phyloP scores from a whole-genome alignment of 2,113 vertebrate species.

The Microcebus lehilahytsara region DNA sequence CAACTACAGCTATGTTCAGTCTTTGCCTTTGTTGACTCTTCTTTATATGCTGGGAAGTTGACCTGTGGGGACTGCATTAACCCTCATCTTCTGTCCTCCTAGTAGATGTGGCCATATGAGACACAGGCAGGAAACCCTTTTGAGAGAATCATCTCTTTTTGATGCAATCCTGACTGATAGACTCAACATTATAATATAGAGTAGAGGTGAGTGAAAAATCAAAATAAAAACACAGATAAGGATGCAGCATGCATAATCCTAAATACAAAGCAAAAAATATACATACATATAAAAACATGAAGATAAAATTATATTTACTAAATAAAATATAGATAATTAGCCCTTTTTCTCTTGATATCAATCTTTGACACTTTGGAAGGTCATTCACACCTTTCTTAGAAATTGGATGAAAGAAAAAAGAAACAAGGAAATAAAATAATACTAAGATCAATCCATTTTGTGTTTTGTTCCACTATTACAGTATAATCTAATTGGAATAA shows the following conservation, averaged over 20 bases:
- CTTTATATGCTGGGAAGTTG: background rate
- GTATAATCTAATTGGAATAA: background rate
- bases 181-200: background rate
- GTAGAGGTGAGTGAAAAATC: background rate
- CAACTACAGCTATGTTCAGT: background rate
- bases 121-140: background rate
- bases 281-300: too few species aligned
- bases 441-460: background rate
- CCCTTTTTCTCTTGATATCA: background rate
- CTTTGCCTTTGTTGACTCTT: background rate
- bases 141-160: background rate
- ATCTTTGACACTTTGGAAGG: background rate
- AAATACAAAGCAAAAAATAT: background rate
- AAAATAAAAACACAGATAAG: background rate
- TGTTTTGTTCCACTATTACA: background rate
- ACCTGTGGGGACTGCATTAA: background rate
- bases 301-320: background rate
- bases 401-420: conserved; percentile 7
- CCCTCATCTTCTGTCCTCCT: too few species aligned
- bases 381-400: background rate
- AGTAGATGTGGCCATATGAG: background rate
- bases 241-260: background rate
- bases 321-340: background rate
- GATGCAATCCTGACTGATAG: background rate
- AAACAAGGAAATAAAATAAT: background rate